Evolutionary conservation across 2,888 invertebrate genomes (phyloP), one percentile per base, ranked within the genome.

Genomic region (Platycheirus albimanus): DNA sequence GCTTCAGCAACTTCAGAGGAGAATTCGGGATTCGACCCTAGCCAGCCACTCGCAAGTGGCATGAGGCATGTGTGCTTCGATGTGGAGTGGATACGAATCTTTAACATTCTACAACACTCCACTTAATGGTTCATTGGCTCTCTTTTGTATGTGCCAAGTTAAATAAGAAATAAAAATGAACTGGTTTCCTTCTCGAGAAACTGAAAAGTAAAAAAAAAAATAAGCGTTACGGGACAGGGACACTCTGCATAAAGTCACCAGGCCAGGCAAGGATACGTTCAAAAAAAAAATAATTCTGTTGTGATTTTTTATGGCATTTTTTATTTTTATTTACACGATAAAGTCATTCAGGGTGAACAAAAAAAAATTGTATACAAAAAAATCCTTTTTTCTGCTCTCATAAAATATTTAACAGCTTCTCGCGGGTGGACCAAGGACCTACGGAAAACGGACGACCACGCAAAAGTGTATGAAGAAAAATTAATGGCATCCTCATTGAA

Each of bases 81-180:
- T n/a, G n/a, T n/a, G n/a, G n/a, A n/a, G 15, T 33, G 28, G 28
- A 24, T 67, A 41, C 24, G 52, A 76, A 63, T 69, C 61, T 49
- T 54, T 41, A 30, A 51, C 49, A 61, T 69, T 69, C 74, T 54
- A 67, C 19, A 10, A 67, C 19, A 10, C 45, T 74, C 52, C 49
- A 45, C 49, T 67, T 77, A 78, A 83, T 83, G 74, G 83, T 83
- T 78, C 83, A 83, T 74, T 83, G 83, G 69, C 72, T 83, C 54
- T 47, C 51, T 61, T 61, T 41, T 33, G 5, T 8, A 4, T 24
- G 52, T 66, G 19, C 70, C 61, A 51, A 24, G 10, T 52, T 51
- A 52, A 78, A 71, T 70, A 58, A 76, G 70, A 61, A 66, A 76
- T 71, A 71, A 70, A 66, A 52, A 30, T 28, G 71, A 71, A 81